Percentiles rank a stretch among this genome's conserved stretches.
Evolutionary conservation across 2,113 vertebrate species (phyloP).

Genomic region (Pteropus alecto): DNA sequence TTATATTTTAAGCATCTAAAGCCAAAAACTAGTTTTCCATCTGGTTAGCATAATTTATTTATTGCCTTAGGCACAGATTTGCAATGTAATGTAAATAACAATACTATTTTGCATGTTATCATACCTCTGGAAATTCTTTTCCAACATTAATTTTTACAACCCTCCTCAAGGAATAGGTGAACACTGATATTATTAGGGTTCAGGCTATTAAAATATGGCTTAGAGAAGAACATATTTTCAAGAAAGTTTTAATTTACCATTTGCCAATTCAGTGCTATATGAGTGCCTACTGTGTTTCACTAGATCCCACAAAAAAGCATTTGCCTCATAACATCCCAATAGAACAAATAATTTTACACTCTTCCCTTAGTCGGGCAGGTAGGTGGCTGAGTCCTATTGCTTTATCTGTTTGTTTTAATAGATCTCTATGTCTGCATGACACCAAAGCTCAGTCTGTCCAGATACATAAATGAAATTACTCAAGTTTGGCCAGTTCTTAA

Average conservation of each 20-base stretch:
- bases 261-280: constrained; percentile 1
- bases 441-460: neutral
- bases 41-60: constrained; percentile 73
- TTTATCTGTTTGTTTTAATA: constrained; percentile 16
- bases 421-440: neutral
- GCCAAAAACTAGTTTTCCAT: constrained; percentile 56
- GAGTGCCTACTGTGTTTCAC: neutral
- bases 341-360: neutral
- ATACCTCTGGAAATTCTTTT: constrained; percentile 59
- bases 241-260: constrained; percentile 49
- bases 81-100: constrained; percentile 71
- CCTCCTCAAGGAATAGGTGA: constrained; percentile 68
- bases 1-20: constrained; percentile 64
- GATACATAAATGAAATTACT: neutral
- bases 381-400: neutral
- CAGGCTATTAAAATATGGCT: constrained; percentile 48
- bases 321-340: neutral
- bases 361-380: neutral
- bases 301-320: neutral
- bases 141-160: constrained; percentile 65
- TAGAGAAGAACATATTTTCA: constrained; percentile 45
- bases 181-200: constrained; percentile 53
- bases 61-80: constrained; percentile 53
- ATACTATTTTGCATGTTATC: constrained; percentile 70
- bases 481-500: neutral